These are phyloP conservation scores for Sitta carolinensis DNA, from an alignment of 2,797 vertebrate species.

Conservation along the genomic window DNA sequence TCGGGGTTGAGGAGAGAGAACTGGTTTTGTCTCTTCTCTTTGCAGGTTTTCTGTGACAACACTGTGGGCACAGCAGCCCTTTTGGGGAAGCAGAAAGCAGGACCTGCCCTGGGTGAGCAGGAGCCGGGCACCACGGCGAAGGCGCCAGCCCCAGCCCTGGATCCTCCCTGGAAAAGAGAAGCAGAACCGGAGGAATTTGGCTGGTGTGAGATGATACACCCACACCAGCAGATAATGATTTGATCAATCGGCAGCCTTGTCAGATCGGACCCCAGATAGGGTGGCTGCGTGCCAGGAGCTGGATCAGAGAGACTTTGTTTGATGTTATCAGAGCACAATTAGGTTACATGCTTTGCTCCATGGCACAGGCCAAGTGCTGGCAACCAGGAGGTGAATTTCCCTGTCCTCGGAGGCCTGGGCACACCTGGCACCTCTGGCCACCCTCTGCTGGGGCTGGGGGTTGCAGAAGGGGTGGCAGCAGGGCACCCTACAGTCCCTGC, in stretches of 20 bases:
- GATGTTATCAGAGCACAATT: conserved; percentile 67
- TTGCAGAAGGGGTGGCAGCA: fast-evolving
- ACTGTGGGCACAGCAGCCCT: not conserved
- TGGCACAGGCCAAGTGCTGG: not conserved
- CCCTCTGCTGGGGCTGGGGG: fast-evolving
- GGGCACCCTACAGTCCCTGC: not conserved
- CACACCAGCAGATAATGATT: conserved; percentile 65
- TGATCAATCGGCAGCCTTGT: conserved; percentile 69
- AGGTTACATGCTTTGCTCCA: conserved; percentile 56
- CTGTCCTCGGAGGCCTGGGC: not conserved
- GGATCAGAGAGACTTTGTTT: conserved; percentile 61
- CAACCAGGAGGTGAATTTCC: not conserved
- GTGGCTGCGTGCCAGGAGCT: conserved; percentile 49
- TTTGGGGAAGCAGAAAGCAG: not conserved
- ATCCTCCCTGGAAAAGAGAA: not conserved
- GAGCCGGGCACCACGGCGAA: not conserved
- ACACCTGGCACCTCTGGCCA: not conserved
- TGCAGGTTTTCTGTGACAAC: not conserved
- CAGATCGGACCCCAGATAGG: conserved; percentile 66
- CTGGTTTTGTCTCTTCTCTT: not conserved
- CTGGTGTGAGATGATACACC: conserved; percentile 17
- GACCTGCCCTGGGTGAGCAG: not conserved
- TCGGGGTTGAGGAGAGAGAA: not conserved
- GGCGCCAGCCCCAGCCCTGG: not conserved
- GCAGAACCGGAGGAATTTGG: conserved; percentile 54